Evolutionary conservation across 2,797 vertebrate species (phyloP).

Genomic region (Pantherophis alleghaniensis): DNA sequence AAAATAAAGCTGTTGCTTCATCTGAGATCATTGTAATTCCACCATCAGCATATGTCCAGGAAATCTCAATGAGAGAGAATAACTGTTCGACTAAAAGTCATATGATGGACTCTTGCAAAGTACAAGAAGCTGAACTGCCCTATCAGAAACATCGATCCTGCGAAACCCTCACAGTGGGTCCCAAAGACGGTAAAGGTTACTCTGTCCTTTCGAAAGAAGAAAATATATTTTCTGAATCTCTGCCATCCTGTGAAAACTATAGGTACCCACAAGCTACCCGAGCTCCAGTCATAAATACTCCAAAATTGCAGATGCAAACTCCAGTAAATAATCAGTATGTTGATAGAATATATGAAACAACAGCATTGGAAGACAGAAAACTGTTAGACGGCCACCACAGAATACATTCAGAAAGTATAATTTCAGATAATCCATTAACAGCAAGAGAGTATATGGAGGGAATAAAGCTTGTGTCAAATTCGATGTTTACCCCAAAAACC

Average conservation of each 20-base stretch:
- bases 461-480: slow-evolving; percentile 60
- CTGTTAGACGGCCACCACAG: background rate
- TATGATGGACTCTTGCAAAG: background rate
- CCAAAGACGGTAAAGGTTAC: background rate
- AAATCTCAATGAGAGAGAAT: rapidly evolving
- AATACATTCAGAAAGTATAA: rapidly evolving
- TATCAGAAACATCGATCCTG: background rate
- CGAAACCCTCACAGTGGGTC: rapidly evolving
- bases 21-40: slow-evolving; percentile 51
- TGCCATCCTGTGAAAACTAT: background rate
- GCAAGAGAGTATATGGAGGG: slow-evolving; percentile 43
- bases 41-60: rapidly evolving
- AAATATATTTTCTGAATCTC: background rate
- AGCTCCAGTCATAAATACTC: rapidly evolving
- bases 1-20: background rate
- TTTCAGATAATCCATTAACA: background rate
- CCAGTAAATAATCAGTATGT: background rate
- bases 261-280: background rate
- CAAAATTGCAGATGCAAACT: background rate
- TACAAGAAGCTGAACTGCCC: rapidly evolving
- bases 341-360: background rate
- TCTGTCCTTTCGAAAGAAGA: background rate
- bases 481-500: slow-evolving; percentile 41
- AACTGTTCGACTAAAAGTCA: background rate
- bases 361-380: background rate